Evolutionary conservation across 2,888 invertebrate genomes (phyloP).

Genomic region (Zaprionus obscuricornis): DNA sequence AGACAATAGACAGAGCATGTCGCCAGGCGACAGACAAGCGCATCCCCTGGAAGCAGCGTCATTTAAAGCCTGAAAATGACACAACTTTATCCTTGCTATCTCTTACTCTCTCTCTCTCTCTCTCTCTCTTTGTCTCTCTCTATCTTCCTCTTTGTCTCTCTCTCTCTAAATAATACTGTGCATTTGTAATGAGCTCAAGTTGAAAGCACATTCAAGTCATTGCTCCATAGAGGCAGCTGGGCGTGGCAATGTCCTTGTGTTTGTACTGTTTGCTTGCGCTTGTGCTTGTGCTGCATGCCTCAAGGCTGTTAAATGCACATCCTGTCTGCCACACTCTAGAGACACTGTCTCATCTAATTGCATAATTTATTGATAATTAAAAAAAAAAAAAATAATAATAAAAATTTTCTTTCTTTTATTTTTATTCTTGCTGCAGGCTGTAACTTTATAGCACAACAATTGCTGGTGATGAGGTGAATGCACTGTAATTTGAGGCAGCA

Average conservation of each 20-base stretch:
- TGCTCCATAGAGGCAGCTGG: background rate
- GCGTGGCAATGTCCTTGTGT: background rate
- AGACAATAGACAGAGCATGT: too few species aligned
- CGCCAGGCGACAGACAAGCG: too few species aligned
- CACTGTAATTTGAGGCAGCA: constrained; percentile 41
- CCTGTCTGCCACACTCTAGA: constrained; percentile 45
- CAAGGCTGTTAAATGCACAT: constrained; percentile 56
- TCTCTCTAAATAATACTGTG: too few species aligned
- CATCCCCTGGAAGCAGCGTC: constrained; percentile 42
- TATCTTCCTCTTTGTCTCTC: background rate
- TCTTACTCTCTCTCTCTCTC: background rate
- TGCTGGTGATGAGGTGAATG: constrained; percentile 61
- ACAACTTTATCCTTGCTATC: background rate
- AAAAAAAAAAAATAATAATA: constrained; percentile 6
- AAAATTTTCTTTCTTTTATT: constrained; percentile 20
- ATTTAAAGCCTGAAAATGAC: constrained; percentile 32
- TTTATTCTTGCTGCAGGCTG: constrained; percentile 22
- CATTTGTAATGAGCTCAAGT: constrained; percentile 32
- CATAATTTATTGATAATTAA: constrained; percentile 77
- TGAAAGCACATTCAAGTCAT: constrained; percentile 36
- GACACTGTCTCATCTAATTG: constrained; percentile 54
- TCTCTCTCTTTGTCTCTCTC: constrained; percentile 8
- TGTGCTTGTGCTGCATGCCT: constrained; percentile 27
- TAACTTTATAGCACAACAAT: constrained; percentile 58
- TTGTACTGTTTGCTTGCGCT: constrained; percentile 6